Evolutionary conservation across 1,140 invertebrate species (phyloP), one percentile per base, ranked within the genome.

Genomic region (Drosophila bocqueti): DNA sequence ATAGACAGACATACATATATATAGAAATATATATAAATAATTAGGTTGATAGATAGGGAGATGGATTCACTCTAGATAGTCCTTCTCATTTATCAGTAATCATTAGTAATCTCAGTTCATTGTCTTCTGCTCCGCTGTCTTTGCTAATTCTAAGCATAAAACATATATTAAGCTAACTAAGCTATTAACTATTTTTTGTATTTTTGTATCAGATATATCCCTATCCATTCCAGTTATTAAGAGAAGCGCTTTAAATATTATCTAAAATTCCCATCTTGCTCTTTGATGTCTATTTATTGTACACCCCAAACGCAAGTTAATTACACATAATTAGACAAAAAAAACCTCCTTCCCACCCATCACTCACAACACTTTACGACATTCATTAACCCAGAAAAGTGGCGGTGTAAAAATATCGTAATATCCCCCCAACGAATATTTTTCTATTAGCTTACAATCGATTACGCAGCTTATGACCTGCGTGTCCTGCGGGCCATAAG

Each of bases 381-480:
- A 43, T 31, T 73, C 46, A 74, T 74, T 74, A 61, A 46, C 55
- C 47, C 57, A 61, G 45, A 77, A 62, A 76, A 49, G 0, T 6
- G 6, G 31, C 16, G 5, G 1, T n/a, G 26, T 47, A 63, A 71
- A 71, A 78, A 43, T 46, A 61, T 34, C 9, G 45, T 62, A 83
- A 72, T 71, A 50, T n/a, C 62, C 65, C 65, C 55, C 13, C 36
- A 38, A 5, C 36, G 47, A 66, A 6, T 42, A 8, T 69, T 77
- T 77, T 83, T 87, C 84, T 87, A 87, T 87, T 87, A 87, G 69
- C 81, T 73, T 78, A 81, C 74, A 81, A 87, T 87, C 84, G 84
- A 87, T 87, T 87, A 78, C 71, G 62, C 15, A 65, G 72, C 83
- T 87, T 89, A 89, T 79, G 84, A 89, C 81, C 50, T 87, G 84